phyloP scores from a whole-genome alignment of 1,140 invertebrate genomes.

The Sipha flava region DNA sequence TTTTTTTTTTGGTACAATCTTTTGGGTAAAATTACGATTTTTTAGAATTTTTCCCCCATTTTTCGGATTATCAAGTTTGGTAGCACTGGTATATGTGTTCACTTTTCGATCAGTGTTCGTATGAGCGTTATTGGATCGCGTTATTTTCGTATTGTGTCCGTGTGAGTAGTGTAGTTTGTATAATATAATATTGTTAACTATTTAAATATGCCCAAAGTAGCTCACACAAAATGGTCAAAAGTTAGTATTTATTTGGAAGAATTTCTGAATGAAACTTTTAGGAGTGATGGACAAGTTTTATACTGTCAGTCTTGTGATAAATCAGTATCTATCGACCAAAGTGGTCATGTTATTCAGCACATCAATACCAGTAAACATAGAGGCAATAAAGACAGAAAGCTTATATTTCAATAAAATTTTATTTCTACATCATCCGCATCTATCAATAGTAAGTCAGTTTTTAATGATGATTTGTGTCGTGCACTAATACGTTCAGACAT shows the following conservation, averaged over 20 bases:
- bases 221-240: not conserved
- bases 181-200: not conserved
- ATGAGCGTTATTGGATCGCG: too few relatives aligned
- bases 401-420: not conserved
- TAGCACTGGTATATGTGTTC: too few relatives aligned
- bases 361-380: not conserved
- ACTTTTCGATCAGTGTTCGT: too few relatives aligned
- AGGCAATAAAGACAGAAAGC: not conserved
- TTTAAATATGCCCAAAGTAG: not conserved
- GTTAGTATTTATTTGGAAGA: not conserved
- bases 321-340: not conserved
- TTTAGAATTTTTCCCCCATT: too few relatives aligned
- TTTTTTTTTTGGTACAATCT: too few relatives aligned
- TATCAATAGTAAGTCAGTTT: not conserved
- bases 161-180: not conserved
- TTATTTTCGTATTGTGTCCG: not conserved
- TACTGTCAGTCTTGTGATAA: not conserved
- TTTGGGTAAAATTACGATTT: too few relatives aligned
- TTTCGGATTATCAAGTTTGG: too few relatives aligned
- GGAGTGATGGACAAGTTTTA: not conserved
- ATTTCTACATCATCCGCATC: not conserved
- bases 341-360: not conserved
- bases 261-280: not conserved
- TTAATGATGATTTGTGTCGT: not conserved
- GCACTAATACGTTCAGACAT: not conserved